Conservation (phyloP, 2,888 invertebrate species). For the Drosophila cognata region DNA sequence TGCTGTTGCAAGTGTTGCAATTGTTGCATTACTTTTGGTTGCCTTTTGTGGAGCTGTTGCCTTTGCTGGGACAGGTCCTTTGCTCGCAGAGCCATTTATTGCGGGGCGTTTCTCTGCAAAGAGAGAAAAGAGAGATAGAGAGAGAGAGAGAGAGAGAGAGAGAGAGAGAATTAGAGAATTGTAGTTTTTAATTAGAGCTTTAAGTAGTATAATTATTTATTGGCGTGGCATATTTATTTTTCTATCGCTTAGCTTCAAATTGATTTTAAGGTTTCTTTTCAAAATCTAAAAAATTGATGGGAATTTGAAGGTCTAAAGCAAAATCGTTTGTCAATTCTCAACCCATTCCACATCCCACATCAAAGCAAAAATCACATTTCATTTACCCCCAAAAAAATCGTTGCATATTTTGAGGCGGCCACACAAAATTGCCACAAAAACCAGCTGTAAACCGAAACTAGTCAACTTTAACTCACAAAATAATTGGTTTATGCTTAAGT, state of each 20-base stretch:
- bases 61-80: constrained; percentile 13
- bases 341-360: background rate
- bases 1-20: constrained; percentile 2
- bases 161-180: background rate
- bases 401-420: constrained; percentile 5
- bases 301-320: background rate
- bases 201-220: too few species aligned
- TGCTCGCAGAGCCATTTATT: constrained; percentile 10
- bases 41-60: constrained; percentile 15
- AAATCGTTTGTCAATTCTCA: background rate
- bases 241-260: too few species aligned
- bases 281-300: too few species aligned
- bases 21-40: constrained; percentile 33
- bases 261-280: too few species aligned
- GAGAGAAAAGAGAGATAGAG: background rate
- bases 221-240: too few species aligned
- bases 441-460: background rate
- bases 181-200: background rate
- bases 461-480: background rate
- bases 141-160: background rate
- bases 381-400: background rate
- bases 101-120: constrained; percentile 60
- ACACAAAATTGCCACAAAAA: background rate
- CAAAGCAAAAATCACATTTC: background rate
- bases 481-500: background rate